Base-by-base conservation (phyloP, 2,113 vertebrate species). In the Bambusicola thoracicus region DNA sequence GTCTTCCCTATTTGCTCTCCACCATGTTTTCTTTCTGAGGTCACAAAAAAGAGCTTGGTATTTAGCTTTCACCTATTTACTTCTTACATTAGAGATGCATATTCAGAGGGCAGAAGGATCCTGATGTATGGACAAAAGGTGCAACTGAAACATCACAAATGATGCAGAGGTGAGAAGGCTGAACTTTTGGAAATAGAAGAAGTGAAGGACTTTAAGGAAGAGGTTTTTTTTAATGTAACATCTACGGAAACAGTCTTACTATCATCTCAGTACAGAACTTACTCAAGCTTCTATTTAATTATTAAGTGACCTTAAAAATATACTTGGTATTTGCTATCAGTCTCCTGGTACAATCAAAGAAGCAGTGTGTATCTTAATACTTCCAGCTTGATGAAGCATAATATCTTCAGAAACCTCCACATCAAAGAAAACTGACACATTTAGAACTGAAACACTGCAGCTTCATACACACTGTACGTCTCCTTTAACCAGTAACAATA, bases 11-110 rank as follows among this genome's bases (percentile, higher is more conserved):
- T 48, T 86, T 55, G 13, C 8, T 25, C 34, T 77, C n/a, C 16
- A 22, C 20, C 62, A 22, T 20, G 19, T 56, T 41, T 74, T 46
- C 8, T 62, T 49, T 11, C 2, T 0, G 2, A 40, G 0, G 3
- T 17, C 49, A 41, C 27, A 21, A 68, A 70, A 11, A 29, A 32
- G 6, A 70, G 34, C 4, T 7, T 2, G 22, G 18, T 2, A 1
- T 2, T 9, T 14, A 27, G 29, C 41, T 69, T 62, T n/a, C 62
- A 85, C 32, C 41, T 36, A 41, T 67, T 88, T 74, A 49, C 5
- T 74, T 69, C 44, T 66, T 65, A 2, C 3, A 41, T 10, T 32
- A 38, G 3, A 1, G 17, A 19, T 5, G 5, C 3, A 2, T 8
- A 16, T 10, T 67, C 7, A 48, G 55, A 70, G 78, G 32, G 29